Evolutionary conservation across 2,113 vertebrate species (phyloP).

Genomic region (Bufo bufo): DNA sequence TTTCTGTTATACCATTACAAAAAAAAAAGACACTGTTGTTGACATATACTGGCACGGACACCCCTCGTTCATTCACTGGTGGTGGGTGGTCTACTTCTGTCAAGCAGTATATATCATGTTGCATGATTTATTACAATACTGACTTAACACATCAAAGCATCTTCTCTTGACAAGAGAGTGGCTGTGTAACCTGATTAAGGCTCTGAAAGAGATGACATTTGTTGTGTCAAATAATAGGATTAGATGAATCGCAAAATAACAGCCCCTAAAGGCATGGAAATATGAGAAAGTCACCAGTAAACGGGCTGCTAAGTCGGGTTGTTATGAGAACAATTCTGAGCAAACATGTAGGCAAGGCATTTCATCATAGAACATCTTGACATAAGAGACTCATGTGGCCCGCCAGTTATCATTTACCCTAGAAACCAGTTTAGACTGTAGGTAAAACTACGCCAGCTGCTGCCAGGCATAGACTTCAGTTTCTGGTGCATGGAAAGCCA

Average conservation of each 20-base stretch:
- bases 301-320: not conserved
- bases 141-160: conserved; percentile 22
- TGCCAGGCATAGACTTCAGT: too few relatives aligned
- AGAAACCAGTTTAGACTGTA: too few relatives aligned
- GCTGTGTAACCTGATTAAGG: conserved; percentile 39
- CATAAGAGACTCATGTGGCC: not conserved
- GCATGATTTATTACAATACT: conserved; percentile 31
- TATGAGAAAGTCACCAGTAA: conserved; percentile 15
- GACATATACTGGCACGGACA: not conserved
- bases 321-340: not conserved
- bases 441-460: too few relatives aligned
- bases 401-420: too few relatives aligned
- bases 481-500: too few relatives aligned
- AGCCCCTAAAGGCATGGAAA: conserved; percentile 41
- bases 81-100: conserved; percentile 13
- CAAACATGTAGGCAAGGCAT: not conserved
- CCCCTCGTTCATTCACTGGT: not conserved
- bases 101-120: not conserved
- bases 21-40: not conserved
- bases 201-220: conserved; percentile 38
- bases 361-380: not conserved
- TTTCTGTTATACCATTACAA: not conserved
- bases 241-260: conserved; percentile 45
- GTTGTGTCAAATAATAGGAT: conserved; percentile 50
- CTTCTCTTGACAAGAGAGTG: conserved; percentile 26